These are phyloP conservation scores for Melitaea athalia DNA, from an alignment of 2,888 invertebrate species.

Conservation along the genomic window DNA sequence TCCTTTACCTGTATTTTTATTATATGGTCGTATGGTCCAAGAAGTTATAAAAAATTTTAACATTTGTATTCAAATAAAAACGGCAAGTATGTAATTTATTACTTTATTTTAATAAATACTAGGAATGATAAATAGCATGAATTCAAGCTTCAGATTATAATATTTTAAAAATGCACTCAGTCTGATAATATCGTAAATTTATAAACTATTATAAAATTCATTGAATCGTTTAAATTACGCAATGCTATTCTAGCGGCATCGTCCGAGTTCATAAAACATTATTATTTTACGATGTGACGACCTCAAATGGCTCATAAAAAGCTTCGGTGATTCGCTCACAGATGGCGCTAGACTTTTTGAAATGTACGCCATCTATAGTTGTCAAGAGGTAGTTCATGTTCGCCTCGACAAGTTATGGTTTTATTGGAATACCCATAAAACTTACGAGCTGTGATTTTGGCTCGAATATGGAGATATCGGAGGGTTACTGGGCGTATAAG, in stretches of 20 bases:
- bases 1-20: conserved; percentile 23
- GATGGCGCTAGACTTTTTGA: conserved; percentile 67
- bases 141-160: not conserved
- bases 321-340: conserved; percentile 65
- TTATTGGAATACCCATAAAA: conserved; percentile 78
- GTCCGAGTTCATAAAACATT: conserved; percentile 70
- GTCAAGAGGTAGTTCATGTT: conserved; percentile 51
- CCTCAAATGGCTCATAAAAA: conserved; percentile 75
- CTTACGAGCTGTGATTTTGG: conserved; percentile 73
- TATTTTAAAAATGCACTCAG: not conserved
- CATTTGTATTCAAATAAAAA: conserved; percentile 14
- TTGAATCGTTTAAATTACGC: conserved; percentile 29
- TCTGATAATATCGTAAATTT: not conserved
- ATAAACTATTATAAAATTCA: conserved; percentile 24
- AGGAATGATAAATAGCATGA: not conserved
- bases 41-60: not conserved
- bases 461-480: conserved; percentile 79
- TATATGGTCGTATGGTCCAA: conserved; percentile 8
- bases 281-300: conserved; percentile 75
- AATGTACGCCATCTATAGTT: conserved; percentile 69
- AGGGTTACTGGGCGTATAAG: conserved; percentile 78
- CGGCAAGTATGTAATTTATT: not conserved
- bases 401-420: conserved; percentile 61
- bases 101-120: not conserved
- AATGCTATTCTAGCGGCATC: conserved; percentile 76